A percentile compares a stretch with the other conserved stretches of the same genome.
phyloP scores from a whole-genome alignment of 2,797 vertebrate genomes.

The Hemitrygon akajei region DNA sequence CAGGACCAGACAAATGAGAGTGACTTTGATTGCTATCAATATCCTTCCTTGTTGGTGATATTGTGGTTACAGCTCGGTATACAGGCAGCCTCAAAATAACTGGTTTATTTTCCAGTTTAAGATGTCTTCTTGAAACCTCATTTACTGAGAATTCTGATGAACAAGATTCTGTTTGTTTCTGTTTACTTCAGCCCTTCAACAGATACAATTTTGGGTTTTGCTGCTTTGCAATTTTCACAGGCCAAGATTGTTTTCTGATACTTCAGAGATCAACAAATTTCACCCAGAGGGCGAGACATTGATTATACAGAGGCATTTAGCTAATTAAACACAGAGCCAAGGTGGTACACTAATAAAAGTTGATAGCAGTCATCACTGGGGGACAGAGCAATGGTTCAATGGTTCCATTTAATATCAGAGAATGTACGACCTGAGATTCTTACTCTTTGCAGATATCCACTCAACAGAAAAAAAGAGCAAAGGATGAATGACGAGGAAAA shows the following conservation, averaged over 20 bases:
- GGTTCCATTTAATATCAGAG: no score
- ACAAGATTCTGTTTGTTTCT: not conserved
- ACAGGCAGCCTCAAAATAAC: not conserved
- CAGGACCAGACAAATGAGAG: not conserved
- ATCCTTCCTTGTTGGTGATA: not conserved
- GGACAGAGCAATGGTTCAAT: not conserved
- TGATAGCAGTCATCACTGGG: not conserved
- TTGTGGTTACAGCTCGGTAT: not conserved
- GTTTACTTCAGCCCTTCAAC: not conserved
- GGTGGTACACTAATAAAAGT: not conserved
- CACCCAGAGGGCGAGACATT: not conserved
- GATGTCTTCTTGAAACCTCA: not conserved
- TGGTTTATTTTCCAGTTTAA: not conserved
- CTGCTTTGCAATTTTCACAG: not conserved
- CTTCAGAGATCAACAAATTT: not conserved
- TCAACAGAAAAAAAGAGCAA: no score
- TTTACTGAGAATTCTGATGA: conserved; percentile 4
- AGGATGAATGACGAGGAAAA: no score
- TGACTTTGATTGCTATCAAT: not conserved
- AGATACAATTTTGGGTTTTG: not conserved
- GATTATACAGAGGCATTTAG: not conserved
- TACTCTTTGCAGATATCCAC: no score
- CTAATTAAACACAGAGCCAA: not conserved
- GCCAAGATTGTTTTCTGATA: not conserved
- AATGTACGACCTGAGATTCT: no score